Base-by-base conservation (phyloP, 2,797 vertebrate species). In the Moxostoma hubbsi region DNA sequence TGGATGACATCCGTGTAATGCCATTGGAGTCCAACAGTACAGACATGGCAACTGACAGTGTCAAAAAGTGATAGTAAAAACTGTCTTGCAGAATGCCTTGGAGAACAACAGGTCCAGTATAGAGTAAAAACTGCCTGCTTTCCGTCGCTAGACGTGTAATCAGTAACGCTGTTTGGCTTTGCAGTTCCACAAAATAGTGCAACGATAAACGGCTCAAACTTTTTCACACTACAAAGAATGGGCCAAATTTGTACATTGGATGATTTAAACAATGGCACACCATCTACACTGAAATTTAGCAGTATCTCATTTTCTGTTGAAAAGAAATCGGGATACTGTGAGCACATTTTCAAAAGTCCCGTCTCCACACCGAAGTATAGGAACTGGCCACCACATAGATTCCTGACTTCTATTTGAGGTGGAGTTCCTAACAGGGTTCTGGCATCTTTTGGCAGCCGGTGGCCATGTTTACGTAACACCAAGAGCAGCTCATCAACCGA, bases 51-150 rank as follows among this genome's bases (percentile, higher is more conserved):
- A n/a, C n/a, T n/a, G n/a, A 24, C 16, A 61, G 57, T 59, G 57
- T 59, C 15, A 59, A 11, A 36, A 61, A 61, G 18, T 61, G 58
- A 61, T 61, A 8, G 18, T 61, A 61, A 24, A 61, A 61, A 24
- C 0, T 12, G 9, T 61, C 58, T 24, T 24, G 58, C 58, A 61
- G 18, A 24, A 61, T 36, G 9, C 16, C 16, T 6, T 18, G 9
- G 18, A 61, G 58, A 61, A 61, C 58, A 61, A 61, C 58, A 1
- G 58, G 58, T 61, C 58, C 58, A 61, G 58, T 61, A 36, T 61
- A 61, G 16, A 61, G 18, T 36, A 61, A 61, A 61, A 61, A 61
- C 18, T 24, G 58, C 58, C 58, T n/a, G n/a, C n/a, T n/a, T n/a
- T n/a, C n/a, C n/a, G n/a, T n/a, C n/a, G n/a, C n/a, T n/a, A n/a